Evolutionary conservation across 35 echinoderm and acorn worm genomes (phyloP).

Genomic region (Patiria miniata): DNA sequence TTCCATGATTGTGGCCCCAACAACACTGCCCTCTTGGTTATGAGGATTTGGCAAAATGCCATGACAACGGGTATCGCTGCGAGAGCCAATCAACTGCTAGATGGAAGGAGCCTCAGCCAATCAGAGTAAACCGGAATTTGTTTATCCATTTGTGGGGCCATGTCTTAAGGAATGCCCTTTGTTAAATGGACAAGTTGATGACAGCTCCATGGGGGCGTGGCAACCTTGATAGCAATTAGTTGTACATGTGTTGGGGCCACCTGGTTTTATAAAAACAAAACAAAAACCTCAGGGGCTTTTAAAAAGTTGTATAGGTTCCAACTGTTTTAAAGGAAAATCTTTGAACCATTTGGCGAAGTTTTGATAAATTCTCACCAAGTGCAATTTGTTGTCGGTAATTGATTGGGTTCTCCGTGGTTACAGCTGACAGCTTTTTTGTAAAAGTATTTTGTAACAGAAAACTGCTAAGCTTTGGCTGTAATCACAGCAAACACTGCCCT

Average conservation of each 20-base stretch:
- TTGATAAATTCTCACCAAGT: constrained; percentile 19
- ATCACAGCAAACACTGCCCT: neutral
- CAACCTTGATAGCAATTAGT: neutral
- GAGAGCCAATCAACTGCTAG: neutral
- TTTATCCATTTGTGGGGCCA: neutral
- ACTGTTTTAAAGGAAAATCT: neutral
- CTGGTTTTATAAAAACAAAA: neutral
- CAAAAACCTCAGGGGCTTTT: neutral
- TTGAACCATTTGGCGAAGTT: constrained; percentile 15
- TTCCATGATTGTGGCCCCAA: constrained; percentile 22
- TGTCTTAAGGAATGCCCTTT: neutral
- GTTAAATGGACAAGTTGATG: neutral
- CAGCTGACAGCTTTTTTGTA: neutral
- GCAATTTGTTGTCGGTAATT: neutral
- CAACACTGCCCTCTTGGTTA: neutral
- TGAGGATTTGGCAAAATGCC: neutral
- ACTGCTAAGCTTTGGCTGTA: neutral
- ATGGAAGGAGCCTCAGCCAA: neutral
- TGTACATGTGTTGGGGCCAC: neutral
- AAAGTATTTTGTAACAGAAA: neutral
- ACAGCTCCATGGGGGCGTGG: neutral
- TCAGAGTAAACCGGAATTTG: neutral
- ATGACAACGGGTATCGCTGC: too few species aligned
- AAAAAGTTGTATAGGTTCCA: neutral
- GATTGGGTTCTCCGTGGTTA: neutral